These are phyloP conservation scores for Trichomycterus rosablanca DNA, from an alignment of 2,113 vertebrate species.

Conservation along the genomic window DNA sequence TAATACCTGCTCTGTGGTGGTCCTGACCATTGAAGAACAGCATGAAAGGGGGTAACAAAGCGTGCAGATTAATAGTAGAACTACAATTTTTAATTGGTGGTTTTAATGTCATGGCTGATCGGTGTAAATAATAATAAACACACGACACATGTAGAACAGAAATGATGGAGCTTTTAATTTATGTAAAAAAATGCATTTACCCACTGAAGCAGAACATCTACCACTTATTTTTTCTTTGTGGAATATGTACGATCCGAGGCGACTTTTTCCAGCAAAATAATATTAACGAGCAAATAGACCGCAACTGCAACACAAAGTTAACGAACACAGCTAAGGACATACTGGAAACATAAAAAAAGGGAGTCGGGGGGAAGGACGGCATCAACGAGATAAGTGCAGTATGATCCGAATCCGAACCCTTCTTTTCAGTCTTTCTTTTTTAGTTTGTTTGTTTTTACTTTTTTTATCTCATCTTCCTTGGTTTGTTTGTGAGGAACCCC, in stretches of 20 bases:
- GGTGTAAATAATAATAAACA: no score
- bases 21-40: no score
- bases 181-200: constrained; percentile 58
- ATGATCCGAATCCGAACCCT: constrained; percentile 77
- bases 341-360: constrained; percentile 47
- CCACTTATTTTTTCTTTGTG: constrained; percentile 60
- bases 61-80: no score
- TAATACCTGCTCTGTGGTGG: no score
- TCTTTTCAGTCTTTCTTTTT: constrained; percentile 51
- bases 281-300: constrained; percentile 57
- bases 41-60: no score
- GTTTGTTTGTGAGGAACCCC: constrained; percentile 72
- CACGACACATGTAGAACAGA: constrained; percentile 20
- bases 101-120: no score
- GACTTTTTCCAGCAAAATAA: constrained; percentile 55
- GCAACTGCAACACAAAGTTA: constrained; percentile 61
- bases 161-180: constrained; percentile 44
- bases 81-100: no score
- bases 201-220: constrained; percentile 72
- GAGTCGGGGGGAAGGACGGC: constrained; percentile 54
- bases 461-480: constrained; percentile 51
- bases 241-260: constrained; percentile 65
- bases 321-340: constrained; percentile 55
- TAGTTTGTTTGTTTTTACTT: no score
- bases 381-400: constrained; percentile 76